Conservation (phyloP, 2,797 vertebrate species). For the Dicrostonyx torquatus region DNA sequence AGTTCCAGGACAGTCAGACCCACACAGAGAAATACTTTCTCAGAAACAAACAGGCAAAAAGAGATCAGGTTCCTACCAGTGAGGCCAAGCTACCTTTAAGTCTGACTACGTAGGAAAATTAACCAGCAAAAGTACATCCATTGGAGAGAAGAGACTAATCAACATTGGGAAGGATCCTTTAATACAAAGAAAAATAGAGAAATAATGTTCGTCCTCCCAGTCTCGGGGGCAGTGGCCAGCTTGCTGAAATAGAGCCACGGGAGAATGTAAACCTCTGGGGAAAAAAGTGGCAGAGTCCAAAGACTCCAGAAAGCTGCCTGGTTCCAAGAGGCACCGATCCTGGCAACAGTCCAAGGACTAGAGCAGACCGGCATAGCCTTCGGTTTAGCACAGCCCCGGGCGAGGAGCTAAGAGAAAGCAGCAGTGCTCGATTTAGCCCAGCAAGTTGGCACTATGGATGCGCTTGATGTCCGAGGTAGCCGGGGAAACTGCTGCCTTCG, state of each 20-base stretch:
- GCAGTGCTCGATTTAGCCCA: neutral
- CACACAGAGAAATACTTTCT: neutral
- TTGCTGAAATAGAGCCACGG: neutral
- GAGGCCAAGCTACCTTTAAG: too few species aligned
- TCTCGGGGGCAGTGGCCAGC: neutral
- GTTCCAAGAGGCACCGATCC: neutral
- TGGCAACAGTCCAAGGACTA: accelerated
- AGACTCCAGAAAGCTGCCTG: neutral
- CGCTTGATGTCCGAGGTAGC: neutral
- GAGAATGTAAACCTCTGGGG: neutral
- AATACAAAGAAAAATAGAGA: neutral
- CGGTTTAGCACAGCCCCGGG: accelerated
- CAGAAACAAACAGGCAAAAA: neutral
- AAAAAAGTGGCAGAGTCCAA: neutral
- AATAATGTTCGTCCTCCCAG: neutral
- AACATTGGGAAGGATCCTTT: neutral
- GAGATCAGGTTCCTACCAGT: neutral
- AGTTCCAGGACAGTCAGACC: neutral
- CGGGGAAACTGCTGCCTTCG: neutral
- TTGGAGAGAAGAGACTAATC: neutral
- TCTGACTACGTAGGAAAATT: neutral
- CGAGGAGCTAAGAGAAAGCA: neutral
- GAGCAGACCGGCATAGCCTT: too few species aligned
- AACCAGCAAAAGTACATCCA: neutral
- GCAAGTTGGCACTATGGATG: accelerated